These are phyloP conservation scores for Tipula vernalis DNA, from an alignment of 2,888 invertebrate species.

Conservation along the genomic window DNA sequence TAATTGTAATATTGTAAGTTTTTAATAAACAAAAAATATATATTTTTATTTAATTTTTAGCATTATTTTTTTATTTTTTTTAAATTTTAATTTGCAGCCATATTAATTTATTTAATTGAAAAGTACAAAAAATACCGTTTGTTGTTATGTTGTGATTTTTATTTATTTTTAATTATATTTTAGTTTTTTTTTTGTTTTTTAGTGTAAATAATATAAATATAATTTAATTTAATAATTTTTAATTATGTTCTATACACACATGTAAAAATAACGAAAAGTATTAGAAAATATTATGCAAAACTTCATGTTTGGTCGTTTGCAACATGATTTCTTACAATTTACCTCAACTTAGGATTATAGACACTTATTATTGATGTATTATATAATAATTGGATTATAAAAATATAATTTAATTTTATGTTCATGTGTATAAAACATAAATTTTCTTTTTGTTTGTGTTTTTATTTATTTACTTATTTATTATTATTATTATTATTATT, in stretches of 20 bases:
- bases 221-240: background rate
- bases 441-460: background rate
- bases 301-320: background rate
- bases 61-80: background rate
- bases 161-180: background rate
- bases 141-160: background rate
- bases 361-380: background rate
- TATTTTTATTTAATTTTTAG: background rate
- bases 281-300: background rate
- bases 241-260: background rate
- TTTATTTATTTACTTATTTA: background rate
- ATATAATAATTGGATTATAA: background rate
- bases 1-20: conserved; percentile 6
- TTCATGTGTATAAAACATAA: background rate
- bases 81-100: background rate
- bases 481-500: background rate
- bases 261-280: background rate
- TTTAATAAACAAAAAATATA: conserved; percentile 9
- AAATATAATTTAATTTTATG: conserved; percentile 1
- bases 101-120: background rate
- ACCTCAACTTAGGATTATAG: background rate
- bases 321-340: background rate
- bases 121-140: background rate
- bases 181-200: background rate
- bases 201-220: conserved; percentile 8